Base-by-base conservation (phyloP, 2,888 invertebrate genomes). In the Phasia obesa region DNA sequence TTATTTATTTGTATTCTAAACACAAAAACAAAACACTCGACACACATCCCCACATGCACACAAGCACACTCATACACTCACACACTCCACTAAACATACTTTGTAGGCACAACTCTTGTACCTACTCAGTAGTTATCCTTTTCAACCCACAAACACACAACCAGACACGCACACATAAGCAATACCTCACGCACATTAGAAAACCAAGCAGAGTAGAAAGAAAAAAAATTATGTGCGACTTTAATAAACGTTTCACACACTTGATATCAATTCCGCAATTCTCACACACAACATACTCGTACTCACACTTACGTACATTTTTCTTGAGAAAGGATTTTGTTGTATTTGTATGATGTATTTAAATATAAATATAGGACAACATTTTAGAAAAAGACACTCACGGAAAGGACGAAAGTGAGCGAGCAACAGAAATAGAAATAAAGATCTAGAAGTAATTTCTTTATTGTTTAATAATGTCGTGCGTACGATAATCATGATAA, bases 401-500 rank as follows among this genome's bases (percentile, higher is more conserved):
- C 3, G 31, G 42, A 21, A 57, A 44, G 55, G 42, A 25, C 17
- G 44, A 19, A 19, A n/a, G 23, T 42, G 25, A 35, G 47, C 27
- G 25, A 35, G 47, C 27, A 64, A 44, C n/a, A 55, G 9, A 64
- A 42, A 1, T 5, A 35, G n/a, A n/a, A 31, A 38, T 44, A 55
- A 70, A 64, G 38, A 70, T 38, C 55, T 71, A 17, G 62, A 77
- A 5, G 7, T 69, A 77, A 77, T 35, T 60, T 55, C 73, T 77
- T 64, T 57, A 69, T 62, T 70, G 47, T 55, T 21, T 64, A 38
- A 27, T 57, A 78, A 71, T 71, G 49, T 64, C 67, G 65, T 65
- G 75, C 57, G 65, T 70, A 51, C 47, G 62, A 42, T 49, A 17
- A 81, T 81, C 17, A 75, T 47, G 31, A 57, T 81, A 25, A 69